phyloP scores from a whole-genome alignment of 1,140 invertebrate species.

The Caligus rogercresseyi region DNA sequence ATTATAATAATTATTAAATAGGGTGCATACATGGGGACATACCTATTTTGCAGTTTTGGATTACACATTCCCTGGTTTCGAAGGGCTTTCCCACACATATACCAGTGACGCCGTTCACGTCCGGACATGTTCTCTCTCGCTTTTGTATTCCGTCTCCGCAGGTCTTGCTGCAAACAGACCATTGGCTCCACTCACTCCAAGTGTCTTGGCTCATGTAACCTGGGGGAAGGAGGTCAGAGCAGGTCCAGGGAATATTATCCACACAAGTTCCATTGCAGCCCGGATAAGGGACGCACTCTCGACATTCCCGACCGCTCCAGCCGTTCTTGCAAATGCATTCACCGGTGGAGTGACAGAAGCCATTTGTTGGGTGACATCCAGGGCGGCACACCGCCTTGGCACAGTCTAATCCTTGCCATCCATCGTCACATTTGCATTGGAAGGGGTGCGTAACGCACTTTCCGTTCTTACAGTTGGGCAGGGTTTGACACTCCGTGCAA shows the following conservation, averaged over 20 bases:
- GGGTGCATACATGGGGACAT: not conserved
- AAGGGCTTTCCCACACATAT: not conserved
- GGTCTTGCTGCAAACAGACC: not conserved
- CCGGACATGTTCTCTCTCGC: not conserved
- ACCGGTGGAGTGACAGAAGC: conserved; percentile 27
- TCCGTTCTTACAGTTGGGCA: conserved; percentile 27
- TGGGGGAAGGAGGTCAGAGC: not conserved
- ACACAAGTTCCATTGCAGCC: not conserved
- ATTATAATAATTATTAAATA: not conserved
- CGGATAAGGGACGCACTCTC: conserved; percentile 29
- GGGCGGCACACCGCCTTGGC: conserved; percentile 49
- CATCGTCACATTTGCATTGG: conserved; percentile 46
- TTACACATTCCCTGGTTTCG: not conserved
- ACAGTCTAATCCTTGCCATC: conserved; percentile 60
- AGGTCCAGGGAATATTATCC: not conserved
- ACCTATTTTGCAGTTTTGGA: not conserved
- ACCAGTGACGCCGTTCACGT: not conserved
- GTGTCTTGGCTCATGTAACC: not conserved
- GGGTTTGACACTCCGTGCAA: conserved; percentile 27
- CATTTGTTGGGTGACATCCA: conserved; percentile 26
- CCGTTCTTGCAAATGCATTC: conserved; percentile 33
- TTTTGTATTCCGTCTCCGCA: not conserved
- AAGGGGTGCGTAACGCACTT: conserved; percentile 28
- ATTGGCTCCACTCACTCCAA: not conserved
- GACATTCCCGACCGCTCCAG: conserved; percentile 34